phyloP scores from a whole-genome alignment of 2,888 invertebrate genomes.

The Aelia acuminata region DNA sequence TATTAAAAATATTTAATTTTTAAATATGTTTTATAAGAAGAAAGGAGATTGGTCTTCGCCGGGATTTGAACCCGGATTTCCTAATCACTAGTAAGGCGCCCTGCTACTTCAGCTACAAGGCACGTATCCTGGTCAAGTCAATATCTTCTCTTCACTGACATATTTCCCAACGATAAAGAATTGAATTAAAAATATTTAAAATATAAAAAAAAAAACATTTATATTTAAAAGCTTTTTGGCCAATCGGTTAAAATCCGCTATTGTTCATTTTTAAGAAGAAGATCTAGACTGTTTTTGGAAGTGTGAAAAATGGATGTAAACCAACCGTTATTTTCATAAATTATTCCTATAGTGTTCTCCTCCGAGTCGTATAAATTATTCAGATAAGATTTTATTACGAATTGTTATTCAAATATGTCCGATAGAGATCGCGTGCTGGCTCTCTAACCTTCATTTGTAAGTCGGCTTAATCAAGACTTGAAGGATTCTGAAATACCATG shows the following conservation, averaged over 20 bases:
- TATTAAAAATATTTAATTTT: too few relatives aligned
- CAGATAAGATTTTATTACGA: conserved; percentile 49
- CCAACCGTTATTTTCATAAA: conserved; percentile 29
- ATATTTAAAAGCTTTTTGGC: too few relatives aligned
- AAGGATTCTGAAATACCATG: neutral
- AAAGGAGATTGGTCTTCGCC: too few relatives aligned
- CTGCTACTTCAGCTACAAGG: too few relatives aligned
- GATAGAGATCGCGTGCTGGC: conserved; percentile 31
- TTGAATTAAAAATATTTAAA: too few relatives aligned
- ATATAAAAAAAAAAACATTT: too few relatives aligned
- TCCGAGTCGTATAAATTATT: conserved; percentile 35
- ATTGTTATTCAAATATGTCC: conserved; percentile 43
- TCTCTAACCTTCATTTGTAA: neutral
- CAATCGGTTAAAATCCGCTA: neutral
- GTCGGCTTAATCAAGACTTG: neutral
- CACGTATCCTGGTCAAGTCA: too few relatives aligned
- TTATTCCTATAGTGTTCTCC: conserved; percentile 6
- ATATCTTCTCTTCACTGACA: too few relatives aligned
- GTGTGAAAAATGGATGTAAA: conserved; percentile 37
- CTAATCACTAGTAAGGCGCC: too few relatives aligned
- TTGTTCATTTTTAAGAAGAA: neutral
- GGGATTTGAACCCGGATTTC: too few relatives aligned
- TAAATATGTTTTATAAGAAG: too few relatives aligned
- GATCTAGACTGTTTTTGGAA: neutral
- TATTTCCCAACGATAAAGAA: too few relatives aligned